A percentile compares a stretch with the other conserved stretches of the same genome.
Conservation (phyloP, 2,888 invertebrate genomes). For the Amphipoea lucens region DNA sequence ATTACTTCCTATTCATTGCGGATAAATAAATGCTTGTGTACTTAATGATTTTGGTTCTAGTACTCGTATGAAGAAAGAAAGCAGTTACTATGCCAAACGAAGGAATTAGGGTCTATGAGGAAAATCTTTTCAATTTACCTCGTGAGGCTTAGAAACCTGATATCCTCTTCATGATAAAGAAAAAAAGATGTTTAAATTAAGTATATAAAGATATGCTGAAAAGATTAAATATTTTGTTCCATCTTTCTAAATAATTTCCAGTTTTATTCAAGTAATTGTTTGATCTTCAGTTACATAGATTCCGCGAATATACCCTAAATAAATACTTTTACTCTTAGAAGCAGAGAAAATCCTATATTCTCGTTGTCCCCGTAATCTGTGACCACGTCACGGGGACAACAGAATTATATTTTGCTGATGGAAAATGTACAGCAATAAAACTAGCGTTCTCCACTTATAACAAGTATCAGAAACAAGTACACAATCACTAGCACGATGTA, state of each 20-base stretch:
- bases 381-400: no score
- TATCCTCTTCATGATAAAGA: constrained; percentile 5
- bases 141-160: constrained; percentile 1
- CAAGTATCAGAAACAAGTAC: constrained; percentile 19
- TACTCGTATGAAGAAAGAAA: constrained; percentile 10
- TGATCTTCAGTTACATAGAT: background rate
- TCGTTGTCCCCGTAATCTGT: no score
- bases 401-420: constrained; percentile 11
- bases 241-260: background rate
- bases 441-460: constrained; percentile 5
- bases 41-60: constrained; percentile 19
- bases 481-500: constrained; percentile 36
- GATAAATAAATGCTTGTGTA: constrained; percentile 12
- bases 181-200: constrained; percentile 10
- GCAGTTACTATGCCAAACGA: background rate
- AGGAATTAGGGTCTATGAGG: background rate
- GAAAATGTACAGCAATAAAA: constrained; percentile 22
- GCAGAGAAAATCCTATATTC: background rate
- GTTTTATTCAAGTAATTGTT: background rate
- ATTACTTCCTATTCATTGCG: constrained; percentile 20
- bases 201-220: background rate
- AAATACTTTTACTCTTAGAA: constrained; percentile 1
- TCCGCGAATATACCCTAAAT: constrained; percentile 1
- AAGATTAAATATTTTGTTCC: background rate
- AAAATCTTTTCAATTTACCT: constrained; percentile 27